Base-by-base conservation (phyloP, 2,113 vertebrate species). In the Nothocercus julius region DNA sequence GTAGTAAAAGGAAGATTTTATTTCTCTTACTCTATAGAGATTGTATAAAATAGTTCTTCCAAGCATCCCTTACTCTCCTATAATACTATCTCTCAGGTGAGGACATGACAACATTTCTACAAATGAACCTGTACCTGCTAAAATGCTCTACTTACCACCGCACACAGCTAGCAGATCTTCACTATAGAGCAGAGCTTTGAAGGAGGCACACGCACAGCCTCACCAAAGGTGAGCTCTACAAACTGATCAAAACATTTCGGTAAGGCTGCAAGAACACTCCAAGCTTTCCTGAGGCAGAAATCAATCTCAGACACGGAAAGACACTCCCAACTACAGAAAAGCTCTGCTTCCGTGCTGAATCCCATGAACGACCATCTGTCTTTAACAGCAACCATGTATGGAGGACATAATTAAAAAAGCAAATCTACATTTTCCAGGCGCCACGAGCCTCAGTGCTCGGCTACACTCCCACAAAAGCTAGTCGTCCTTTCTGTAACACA, bases 221-320 rank as follows among this genome's bases (percentile, higher is more conserved):
- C 68, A 45, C 19, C 42, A 56, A 62, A 92, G 25, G 81, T 25
- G 66, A 85, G 64, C 56, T 85, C 82, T 32, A 42, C 0, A 34
- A 58, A 44, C 59, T 2, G 34, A 90, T 53, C 34, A 91, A 89
- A 95, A 77, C 47, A 32, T 86, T 79, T 70, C 6, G 81, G 82
- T 12, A 16, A 85, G 66, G 72, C 70, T 93, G 14, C 73, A 84
- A 90, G 79, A 77, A 92, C 27, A 64, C 73, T 84, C 83, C 69
- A 87, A 78, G 95, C 81, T 90, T 87, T 95, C 94, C 94, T 45
- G 63, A 85, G 82, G 96, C 89, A 96, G 82, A 91, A 96, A 95
- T 85, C 75, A 58, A 87, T 95, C 79, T 82, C 90, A 80, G 82
- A 19, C 73, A 93, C 40, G 42, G 91, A 88, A 96, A 92, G 73